Evolutionary conservation across 1,140 invertebrate species (phyloP).

Genomic region (Archivesica marissinica): DNA sequence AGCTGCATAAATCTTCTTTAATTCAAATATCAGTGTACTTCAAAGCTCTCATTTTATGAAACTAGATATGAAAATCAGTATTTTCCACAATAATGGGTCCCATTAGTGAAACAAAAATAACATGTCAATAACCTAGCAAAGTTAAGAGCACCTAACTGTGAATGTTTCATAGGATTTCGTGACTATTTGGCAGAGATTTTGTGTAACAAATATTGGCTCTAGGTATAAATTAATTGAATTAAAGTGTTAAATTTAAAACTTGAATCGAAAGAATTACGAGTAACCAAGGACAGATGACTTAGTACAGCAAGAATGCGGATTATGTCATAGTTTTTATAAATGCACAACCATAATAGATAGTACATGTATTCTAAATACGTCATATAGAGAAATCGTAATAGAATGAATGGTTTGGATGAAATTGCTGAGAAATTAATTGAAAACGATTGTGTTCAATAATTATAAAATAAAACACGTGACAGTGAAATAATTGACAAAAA

Average conservation of each 20-base stretch:
- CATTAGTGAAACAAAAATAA: neutral
- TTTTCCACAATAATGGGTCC: neutral
- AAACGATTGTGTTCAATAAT: too few relatives aligned
- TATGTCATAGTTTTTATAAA: too few relatives aligned
- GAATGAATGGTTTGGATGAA: too few relatives aligned
- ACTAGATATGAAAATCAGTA: constrained; percentile 44
- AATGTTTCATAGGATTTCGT: constrained; percentile 38
- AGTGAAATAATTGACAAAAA: too few relatives aligned
- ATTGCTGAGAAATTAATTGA: too few relatives aligned
- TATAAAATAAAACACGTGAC: too few relatives aligned
- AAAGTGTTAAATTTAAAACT: constrained; percentile 1
- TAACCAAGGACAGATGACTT: constrained; percentile 5
- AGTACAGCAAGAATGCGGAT: neutral
- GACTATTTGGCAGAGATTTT: constrained; percentile 9
- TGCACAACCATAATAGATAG: too few relatives aligned
- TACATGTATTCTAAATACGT: too few relatives aligned
- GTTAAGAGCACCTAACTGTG: constrained; percentile 22
- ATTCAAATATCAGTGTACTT: constrained; percentile 42
- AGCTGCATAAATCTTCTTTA: constrained; percentile 1
- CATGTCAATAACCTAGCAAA: constrained; percentile 11
- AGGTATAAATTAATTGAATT: constrained; percentile 7
- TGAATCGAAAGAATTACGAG: neutral
- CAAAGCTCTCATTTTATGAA: neutral
- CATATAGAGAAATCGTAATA: too few relatives aligned
- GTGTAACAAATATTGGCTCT: constrained; percentile 29